Conservation (phyloP, 2,113 vertebrate species). For the Tragelaphus imberbis region DNA sequence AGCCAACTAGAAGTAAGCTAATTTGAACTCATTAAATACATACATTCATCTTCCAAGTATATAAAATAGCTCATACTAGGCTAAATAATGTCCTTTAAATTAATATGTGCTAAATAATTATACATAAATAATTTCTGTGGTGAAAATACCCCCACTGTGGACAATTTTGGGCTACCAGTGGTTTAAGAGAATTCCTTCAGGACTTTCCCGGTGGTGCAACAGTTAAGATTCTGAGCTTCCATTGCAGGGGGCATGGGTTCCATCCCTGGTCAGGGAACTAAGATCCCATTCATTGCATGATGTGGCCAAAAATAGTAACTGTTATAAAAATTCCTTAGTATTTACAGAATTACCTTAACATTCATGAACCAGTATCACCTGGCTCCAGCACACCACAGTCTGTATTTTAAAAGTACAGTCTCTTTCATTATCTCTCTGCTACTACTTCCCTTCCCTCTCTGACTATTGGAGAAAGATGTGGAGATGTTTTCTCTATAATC, state of each 20-base stretch:
- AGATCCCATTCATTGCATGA: background rate
- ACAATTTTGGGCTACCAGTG: background rate
- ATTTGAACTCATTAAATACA: background rate
- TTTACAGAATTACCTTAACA: background rate
- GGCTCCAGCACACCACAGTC: background rate
- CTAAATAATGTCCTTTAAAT: background rate
- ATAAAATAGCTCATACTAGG: background rate
- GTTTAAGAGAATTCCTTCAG: background rate
- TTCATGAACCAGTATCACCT: background rate
- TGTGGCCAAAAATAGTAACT: background rate
- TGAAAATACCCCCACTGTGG: background rate
- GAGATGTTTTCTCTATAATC: background rate
- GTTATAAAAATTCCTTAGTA: background rate
- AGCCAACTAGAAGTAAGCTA: background rate
- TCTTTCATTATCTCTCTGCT: background rate
- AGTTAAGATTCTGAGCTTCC: background rate
- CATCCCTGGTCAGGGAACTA: background rate
- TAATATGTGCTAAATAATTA: background rate
- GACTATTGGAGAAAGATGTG: background rate
- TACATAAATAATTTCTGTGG: background rate
- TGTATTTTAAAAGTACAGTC: background rate
- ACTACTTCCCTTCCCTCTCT: background rate
- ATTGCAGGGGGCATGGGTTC: background rate
- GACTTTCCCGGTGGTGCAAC: fast-evolving
- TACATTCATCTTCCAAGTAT: background rate